Evolutionary conservation across 2,797 vertebrate species (phyloP), one percentile per base, ranked within the genome.

Genomic region (Lutjanus campechanus): DNA sequence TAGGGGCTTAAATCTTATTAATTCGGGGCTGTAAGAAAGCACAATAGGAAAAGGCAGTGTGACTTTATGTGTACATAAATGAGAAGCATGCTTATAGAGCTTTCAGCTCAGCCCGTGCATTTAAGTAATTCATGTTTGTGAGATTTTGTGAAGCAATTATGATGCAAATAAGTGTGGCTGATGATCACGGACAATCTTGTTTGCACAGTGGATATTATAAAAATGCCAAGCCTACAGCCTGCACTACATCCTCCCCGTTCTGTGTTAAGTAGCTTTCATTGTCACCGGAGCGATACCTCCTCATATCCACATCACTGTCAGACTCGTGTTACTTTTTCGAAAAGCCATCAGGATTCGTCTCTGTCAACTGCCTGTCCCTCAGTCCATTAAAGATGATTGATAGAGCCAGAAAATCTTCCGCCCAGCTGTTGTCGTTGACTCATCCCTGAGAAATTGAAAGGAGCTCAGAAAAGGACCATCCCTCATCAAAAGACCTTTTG

Each of bases 371-470:
- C 91, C 92, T 93, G 93, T 95, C 93, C 85, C 88, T 94, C 93
- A 95, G 88, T 95, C 93, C 95, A 95, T 96, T 96, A 95, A 95
- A 96, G 94, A 95, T 95, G 95, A 96, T 95, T 93, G 95, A 96
- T 95, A 91, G 87, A 88, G 84, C 88, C 44, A 40, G 90, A 93
- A 91, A 92, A 93, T 92, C 88, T 89, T 90, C 89, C 88, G 80
- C 94, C 94, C 94, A 95, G 94, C 95, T 95, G 94, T 94, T 94
- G 91, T 91, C 88, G 87, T 93, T 92, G 89, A 91, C 84, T 89
- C 92, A 85, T 94, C 91, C 80, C 83, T 85, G 84, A 83, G 86
- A 94, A 90, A 92, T 82, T 87, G 90, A 91, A 91, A 89, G 77
- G 82, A 91, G 84, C 80, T 85, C 79, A 81, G 85, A 92, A 89